phyloP scores from a whole-genome alignment of 2,113 vertebrate species.

The Pyrgilauda ruficollis region DNA sequence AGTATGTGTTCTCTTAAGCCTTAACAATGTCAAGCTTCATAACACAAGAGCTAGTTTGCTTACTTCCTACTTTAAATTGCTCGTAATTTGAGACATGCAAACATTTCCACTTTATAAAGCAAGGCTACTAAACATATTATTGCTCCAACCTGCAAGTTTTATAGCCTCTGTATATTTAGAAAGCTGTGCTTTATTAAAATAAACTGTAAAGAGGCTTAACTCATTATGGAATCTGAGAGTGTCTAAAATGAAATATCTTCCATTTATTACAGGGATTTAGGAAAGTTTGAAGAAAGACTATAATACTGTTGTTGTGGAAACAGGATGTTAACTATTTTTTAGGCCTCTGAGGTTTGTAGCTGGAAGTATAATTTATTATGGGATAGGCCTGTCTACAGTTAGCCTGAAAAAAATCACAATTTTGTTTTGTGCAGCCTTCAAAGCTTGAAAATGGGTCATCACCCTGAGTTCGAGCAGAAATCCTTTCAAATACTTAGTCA shows the following conservation, averaged over 20 bases:
- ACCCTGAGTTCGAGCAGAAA: not conserved
- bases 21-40: slow-evolving; percentile 82
- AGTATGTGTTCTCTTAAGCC: slow-evolving; percentile 74
- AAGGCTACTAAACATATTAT: slow-evolving; percentile 78
- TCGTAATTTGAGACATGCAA: slow-evolving; percentile 82
- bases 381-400: not conserved
- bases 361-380: not conserved
- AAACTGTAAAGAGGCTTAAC: slow-evolving; percentile 78
- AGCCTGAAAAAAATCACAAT: not conserved
- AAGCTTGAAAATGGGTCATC: not conserved
- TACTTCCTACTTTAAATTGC: slow-evolving; percentile 80
- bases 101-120: slow-evolving; percentile 83
- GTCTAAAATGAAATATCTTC: slow-evolving; percentile 74
- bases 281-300: slow-evolving; percentile 2
- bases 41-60: slow-evolving; percentile 77
- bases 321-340: not conserved
- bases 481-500: not conserved
- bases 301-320: not conserved
- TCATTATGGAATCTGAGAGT: slow-evolving; percentile 75
- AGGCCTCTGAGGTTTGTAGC: not conserved
- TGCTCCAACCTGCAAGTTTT: slow-evolving; percentile 80
- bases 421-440: not conserved
- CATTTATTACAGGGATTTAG: slow-evolving; percentile 62
- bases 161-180: slow-evolving; percentile 74
- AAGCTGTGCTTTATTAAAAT: slow-evolving; percentile 81